phyloP scores from a whole-genome alignment of 2,113 vertebrate genomes.

The Oryzias woworae region DNA sequence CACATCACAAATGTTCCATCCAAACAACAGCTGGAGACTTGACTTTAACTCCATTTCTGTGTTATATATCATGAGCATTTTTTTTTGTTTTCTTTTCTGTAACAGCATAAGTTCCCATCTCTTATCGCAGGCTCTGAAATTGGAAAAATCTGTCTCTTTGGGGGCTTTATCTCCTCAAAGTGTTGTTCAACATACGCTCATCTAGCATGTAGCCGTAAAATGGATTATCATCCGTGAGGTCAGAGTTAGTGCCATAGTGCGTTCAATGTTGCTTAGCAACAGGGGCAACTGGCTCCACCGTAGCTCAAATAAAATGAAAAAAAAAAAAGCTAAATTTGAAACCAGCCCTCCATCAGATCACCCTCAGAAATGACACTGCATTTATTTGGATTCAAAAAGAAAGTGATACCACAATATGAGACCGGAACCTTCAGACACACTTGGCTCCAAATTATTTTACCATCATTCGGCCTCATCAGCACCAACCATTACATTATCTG shows the following conservation, averaged over 20 bases:
- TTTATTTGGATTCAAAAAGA: neutral
- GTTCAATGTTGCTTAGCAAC: slow-evolving; percentile 8
- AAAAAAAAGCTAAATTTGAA: neutral
- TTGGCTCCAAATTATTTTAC: slow-evolving; percentile 4
- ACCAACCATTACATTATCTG: neutral
- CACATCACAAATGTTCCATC: slow-evolving; percentile 1
- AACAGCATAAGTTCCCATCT: neutral
- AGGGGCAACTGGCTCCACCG: neutral
- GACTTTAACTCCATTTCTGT: neutral
- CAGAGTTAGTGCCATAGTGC: neutral
- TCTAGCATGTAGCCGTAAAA: neutral
- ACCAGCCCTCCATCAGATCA: neutral
- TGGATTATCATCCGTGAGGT: slow-evolving; percentile 2
- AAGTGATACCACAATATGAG: too few species aligned
- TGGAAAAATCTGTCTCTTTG: slow-evolving; percentile 4
- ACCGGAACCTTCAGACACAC: neutral
- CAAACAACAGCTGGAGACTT: slow-evolving; percentile 3
- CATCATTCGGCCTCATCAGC: slow-evolving; percentile 9
- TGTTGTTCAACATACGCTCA: neutral
- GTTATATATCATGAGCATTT: slow-evolving; percentile 2
- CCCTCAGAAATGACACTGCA: neutral
- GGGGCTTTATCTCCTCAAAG: neutral
- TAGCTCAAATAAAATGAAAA: neutral
- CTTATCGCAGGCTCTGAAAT: neutral
- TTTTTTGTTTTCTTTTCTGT: slow-evolving; percentile 5